A percentile compares a stretch with the other conserved stretches of the same genome.
These are phyloP conservation scores for Eilema griseolum DNA, from an alignment of 2,888 invertebrate genomes.

Conservation along the genomic window DNA sequence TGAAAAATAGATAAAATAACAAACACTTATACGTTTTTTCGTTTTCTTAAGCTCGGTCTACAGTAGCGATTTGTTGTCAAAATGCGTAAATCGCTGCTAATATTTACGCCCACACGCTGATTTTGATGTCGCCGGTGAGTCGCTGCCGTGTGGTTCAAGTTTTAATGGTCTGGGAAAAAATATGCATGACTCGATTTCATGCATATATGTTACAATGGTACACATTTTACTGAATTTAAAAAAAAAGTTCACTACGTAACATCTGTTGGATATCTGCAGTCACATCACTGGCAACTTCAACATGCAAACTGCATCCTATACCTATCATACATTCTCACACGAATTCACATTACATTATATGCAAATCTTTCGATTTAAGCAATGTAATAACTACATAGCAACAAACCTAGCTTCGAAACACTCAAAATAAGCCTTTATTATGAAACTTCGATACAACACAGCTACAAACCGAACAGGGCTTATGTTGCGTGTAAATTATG, in stretches of 20 bases:
- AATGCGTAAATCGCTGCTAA: no score
- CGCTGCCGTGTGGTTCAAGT: no score
- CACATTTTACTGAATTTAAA: neutral
- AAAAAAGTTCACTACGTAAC: neutral
- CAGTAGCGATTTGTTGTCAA: no score
- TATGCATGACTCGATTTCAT: no score
- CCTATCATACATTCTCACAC: neutral
- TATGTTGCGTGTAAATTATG: conserved; percentile 31
- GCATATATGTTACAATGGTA: neutral
- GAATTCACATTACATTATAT: neutral
- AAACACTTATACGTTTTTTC: neutral
- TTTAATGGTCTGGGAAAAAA: no score
- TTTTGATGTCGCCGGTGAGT: no score
- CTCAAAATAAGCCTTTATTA: conserved; percentile 2
- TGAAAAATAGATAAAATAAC: neutral
- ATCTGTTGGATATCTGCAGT: neutral
- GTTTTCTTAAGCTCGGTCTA: no score
- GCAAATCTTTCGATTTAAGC: neutral
- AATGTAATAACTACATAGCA: neutral
- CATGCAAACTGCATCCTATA: neutral
- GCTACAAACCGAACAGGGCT: conserved; percentile 19
- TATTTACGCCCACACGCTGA: no score
- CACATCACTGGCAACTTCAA: neutral
- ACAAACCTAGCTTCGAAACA: neutral
- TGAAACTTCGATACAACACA: neutral